Percentiles rank a stretch among this genome's conserved stretches.
Evolutionary conservation across 2,113 vertebrate genomes (phyloP).

Genomic region (Eolophus roseicapilla): DNA sequence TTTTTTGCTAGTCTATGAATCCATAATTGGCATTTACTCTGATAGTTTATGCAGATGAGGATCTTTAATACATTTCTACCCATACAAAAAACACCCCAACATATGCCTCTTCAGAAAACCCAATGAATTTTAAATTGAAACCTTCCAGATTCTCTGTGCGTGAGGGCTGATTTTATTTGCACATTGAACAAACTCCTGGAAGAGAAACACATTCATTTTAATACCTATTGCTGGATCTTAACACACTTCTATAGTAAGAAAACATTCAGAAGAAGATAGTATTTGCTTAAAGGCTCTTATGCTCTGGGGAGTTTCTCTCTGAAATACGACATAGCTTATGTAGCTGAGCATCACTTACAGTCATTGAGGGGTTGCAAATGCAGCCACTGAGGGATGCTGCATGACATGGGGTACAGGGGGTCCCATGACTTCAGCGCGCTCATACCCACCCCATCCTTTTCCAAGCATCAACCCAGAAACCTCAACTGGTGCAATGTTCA

Average conservation of each 20-base stretch:
- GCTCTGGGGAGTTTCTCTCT: background rate
- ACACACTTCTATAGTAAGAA: background rate
- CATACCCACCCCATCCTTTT: background rate
- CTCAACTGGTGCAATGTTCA: accelerated
- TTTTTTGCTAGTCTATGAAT: slow-evolving; percentile 10
- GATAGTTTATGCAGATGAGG: slow-evolving; percentile 20
- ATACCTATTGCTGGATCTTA: background rate
- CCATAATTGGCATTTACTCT: slow-evolving; percentile 12
- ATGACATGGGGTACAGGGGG: background rate
- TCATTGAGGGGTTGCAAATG: background rate
- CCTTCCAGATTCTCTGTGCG: background rate
- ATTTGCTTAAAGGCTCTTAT: background rate
- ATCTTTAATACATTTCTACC: background rate
- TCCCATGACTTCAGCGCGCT: background rate
- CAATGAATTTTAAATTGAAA: slow-evolving; percentile 26
- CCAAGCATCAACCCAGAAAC: background rate
- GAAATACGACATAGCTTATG: background rate
- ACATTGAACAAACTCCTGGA: slow-evolving; percentile 8
- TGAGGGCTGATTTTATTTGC: background rate
- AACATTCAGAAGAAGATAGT: background rate
- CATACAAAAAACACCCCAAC: background rate
- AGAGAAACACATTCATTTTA: slow-evolving; percentile 21
- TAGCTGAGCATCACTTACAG: background rate
- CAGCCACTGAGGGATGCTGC: background rate
- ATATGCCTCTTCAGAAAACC: background rate